A percentile compares a stretch with the other conserved stretches of the same genome.
Evolutionary conservation across 2,797 vertebrate species (phyloP).

Genomic region (Takifugu rubripes): DNA sequence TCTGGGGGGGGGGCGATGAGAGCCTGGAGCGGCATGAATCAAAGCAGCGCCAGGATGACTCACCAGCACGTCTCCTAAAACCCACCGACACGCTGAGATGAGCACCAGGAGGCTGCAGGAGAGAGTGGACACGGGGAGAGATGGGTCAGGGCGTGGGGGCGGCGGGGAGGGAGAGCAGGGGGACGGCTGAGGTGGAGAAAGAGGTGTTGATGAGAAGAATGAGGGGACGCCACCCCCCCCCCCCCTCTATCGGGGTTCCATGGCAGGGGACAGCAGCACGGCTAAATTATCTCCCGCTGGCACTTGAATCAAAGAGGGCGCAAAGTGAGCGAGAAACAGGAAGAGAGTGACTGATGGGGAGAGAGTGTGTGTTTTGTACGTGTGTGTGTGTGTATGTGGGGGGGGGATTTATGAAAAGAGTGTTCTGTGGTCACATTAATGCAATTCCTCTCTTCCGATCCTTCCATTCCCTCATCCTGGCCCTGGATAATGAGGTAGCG

Average conservation of each 20-base stretch:
- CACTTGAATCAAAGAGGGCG: constrained; percentile 77
- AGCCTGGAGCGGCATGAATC: constrained; percentile 71
- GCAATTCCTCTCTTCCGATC: constrained; percentile 71
- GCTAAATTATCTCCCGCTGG: constrained; percentile 80
- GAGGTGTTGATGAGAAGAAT: constrained; percentile 2
- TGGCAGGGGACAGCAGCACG: constrained; percentile 74
- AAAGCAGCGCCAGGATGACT: constrained; percentile 65
- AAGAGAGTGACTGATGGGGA: constrained; percentile 24
- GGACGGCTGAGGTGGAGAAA: constrained; percentile 9
- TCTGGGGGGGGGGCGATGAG: constrained; percentile 76
- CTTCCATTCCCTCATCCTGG: constrained; percentile 61
- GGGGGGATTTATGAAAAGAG: constrained; percentile 53
- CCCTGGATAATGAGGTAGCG: constrained; percentile 77
- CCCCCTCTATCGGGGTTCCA: constrained; percentile 59
- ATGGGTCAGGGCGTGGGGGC: constrained; percentile 5
- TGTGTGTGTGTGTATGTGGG: constrained; percentile 1
- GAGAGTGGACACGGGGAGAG: constrained; percentile 23
- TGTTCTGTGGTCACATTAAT: constrained; percentile 73
- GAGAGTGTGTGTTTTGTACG: constrained; percentile 4
- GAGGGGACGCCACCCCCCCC: constrained; percentile 57
- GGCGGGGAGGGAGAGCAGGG: constrained; percentile 33
- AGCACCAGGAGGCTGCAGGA: constrained; percentile 28
- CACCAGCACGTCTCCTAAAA: constrained; percentile 47
- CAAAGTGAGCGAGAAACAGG: constrained; percentile 51
- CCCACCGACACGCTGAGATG: constrained; percentile 20